phyloP scores from a whole-genome alignment of 2,888 invertebrate genomes.

The Pteria penguin region DNA sequence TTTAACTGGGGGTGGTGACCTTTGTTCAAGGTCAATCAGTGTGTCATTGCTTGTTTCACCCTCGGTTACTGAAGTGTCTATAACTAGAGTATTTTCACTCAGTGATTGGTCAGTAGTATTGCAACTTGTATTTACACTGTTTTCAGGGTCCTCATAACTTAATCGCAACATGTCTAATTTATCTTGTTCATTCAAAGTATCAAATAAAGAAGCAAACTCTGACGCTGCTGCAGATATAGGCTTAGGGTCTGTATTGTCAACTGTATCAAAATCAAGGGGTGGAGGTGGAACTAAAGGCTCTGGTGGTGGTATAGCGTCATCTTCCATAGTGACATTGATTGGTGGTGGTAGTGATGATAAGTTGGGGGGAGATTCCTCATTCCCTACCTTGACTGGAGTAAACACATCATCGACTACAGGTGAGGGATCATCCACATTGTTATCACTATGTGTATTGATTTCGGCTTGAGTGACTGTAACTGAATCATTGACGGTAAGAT shows the following conservation, averaged over 20 bases:
- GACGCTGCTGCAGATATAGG: neutral
- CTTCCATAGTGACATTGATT: neutral
- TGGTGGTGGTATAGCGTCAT: slow-evolving; percentile 14
- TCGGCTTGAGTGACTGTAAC: neutral
- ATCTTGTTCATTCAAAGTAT: slow-evolving; percentile 60
- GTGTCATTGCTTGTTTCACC: slow-evolving; percentile 3
- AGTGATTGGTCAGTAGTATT: neutral
- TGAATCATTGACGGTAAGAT: neutral
- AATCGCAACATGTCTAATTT: slow-evolving; percentile 58
- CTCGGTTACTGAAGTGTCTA: slow-evolving; percentile 4
- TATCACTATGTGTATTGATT: neutral
- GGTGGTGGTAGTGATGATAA: neutral
- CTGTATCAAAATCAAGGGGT: slow-evolving; percentile 13
- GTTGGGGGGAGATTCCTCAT: neutral
- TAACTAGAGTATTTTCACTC: slow-evolving; percentile 13
- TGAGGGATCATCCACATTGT: neutral
- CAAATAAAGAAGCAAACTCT: slow-evolving; percentile 45
- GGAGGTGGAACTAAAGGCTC: slow-evolving; percentile 18
- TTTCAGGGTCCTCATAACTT: slow-evolving; percentile 56
- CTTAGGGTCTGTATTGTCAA: neutral
- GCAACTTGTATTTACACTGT: slow-evolving; percentile 25
- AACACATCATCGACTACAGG: neutral
- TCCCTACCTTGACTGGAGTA: neutral
- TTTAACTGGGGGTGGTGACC: slow-evolving; percentile 56
- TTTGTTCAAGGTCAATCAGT: slow-evolving; percentile 42